phyloP scores from a whole-genome alignment of 2,113 vertebrate genomes.

The Centropus bengalensis region DNA sequence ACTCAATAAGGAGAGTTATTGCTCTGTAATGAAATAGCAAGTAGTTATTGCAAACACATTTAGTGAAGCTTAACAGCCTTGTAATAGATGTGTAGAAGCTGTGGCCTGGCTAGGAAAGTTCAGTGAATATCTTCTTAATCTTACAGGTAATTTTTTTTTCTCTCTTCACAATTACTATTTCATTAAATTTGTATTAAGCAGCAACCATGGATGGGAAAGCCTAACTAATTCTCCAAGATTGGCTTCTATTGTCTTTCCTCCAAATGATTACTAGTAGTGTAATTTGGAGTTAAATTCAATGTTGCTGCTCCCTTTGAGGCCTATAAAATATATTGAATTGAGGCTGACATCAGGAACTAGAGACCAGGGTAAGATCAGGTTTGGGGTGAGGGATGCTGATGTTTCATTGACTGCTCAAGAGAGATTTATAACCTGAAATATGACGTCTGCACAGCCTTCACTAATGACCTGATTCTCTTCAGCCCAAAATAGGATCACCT shows the following conservation, averaged over 20 bases:
- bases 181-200: conserved; percentile 36
- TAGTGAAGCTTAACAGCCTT: conserved; percentile 30
- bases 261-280: not conserved
- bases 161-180: conserved; percentile 1
- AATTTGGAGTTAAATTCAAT: not conserved
- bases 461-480: not conserved
- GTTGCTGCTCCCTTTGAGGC: not conserved
- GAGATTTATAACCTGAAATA: not conserved
- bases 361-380: not conserved
- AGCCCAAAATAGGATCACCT: not conserved
- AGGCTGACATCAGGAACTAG: not conserved
- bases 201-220: not conserved
- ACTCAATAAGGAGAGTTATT: conserved; percentile 56
- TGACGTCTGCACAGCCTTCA: not conserved
- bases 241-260: not conserved
- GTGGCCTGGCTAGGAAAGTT: conserved; percentile 14
- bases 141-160: not conserved
- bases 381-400: not conserved
- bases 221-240: not conserved
- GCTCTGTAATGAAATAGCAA: conserved; percentile 45
- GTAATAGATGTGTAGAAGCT: conserved; percentile 29
- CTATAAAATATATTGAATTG: not conserved
- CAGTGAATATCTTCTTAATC: conserved; percentile 40
- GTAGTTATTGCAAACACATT: conserved; percentile 59
- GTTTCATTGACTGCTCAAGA: not conserved